Evolutionary conservation across 2,113 vertebrate species (phyloP).

Genomic region (Gobio gobio): DNA sequence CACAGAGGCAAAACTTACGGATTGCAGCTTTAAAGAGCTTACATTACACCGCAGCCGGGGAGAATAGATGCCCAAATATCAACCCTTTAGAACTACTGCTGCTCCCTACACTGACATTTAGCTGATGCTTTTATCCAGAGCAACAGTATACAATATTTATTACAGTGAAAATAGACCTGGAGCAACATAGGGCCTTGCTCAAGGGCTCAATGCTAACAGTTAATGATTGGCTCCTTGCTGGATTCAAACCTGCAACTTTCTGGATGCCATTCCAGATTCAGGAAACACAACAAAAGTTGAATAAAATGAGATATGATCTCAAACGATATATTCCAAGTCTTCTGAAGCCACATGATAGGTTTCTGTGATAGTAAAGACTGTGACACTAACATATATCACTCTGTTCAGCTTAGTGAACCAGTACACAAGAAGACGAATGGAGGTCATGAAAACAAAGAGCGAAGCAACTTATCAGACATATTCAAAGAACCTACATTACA

Average conservation of each 20-base stretch:
- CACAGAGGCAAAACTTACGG: too few species aligned
- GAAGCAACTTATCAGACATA: not conserved
- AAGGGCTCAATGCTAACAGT: not conserved
- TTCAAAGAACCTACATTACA: too few species aligned
- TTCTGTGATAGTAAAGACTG: not conserved
- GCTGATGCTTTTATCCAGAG: constrained; percentile 21
- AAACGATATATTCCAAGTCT: not conserved
- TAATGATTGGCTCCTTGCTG: constrained; percentile 5
- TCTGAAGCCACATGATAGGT: not conserved
- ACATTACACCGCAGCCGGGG: not conserved
- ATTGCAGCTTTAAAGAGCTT: not conserved
- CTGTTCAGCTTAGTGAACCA: not conserved
- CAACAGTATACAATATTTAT: constrained; percentile 5
- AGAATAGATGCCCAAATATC: not conserved
- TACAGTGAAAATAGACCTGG: not conserved
- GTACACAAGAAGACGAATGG: not conserved
- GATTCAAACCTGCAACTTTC: not conserved
- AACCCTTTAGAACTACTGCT: not conserved
- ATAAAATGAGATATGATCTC: not conserved
- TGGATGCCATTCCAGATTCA: not conserved
- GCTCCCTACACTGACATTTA: not conserved
- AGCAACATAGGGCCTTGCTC: not conserved
- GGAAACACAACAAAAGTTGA: not conserved
- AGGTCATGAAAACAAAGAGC: not conserved
- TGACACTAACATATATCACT: not conserved